Conservation (phyloP, 1,140 invertebrate genomes). For the Drosophila erecta region DNA sequence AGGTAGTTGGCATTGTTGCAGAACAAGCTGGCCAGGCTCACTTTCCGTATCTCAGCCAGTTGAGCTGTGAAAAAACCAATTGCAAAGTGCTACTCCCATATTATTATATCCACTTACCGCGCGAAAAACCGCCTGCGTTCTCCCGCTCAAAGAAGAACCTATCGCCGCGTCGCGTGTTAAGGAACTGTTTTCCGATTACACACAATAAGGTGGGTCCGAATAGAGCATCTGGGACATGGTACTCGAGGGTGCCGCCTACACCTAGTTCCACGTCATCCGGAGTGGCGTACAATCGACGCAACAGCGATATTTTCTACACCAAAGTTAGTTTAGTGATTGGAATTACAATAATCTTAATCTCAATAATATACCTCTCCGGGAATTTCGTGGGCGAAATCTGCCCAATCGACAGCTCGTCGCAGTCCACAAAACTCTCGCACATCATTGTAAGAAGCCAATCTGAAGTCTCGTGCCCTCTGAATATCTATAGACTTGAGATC, state of each 20-base stretch:
- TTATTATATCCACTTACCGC: constrained; percentile 86
- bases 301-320: constrained; percentile 62
- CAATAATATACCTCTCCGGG: constrained; percentile 85
- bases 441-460: constrained; percentile 92
- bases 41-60: constrained; percentile 93
- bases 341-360: background rate
- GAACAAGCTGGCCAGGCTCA: constrained; percentile 91
- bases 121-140: constrained; percentile 88
- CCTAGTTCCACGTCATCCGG: constrained; percentile 95
- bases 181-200: constrained; percentile 95
- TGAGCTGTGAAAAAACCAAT: constrained; percentile 87
- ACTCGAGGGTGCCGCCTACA: constrained; percentile 93
- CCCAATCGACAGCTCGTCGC: constrained; percentile 88
- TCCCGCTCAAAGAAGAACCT: constrained; percentile 93
- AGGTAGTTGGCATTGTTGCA: constrained; percentile 93
- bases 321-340: background rate
- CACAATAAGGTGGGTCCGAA: constrained; percentile 96
- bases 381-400: constrained; percentile 90
- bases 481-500: constrained; percentile 94
- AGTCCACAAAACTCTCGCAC: constrained; percentile 92
- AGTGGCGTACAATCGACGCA: constrained; percentile 64
- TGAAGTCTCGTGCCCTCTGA: constrained; percentile 95
- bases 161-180: constrained; percentile 91
- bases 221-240: constrained; percentile 89
- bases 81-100: no score